These are phyloP conservation scores for Sipha maydis DNA, from an alignment of 2,888 invertebrate species.

Conservation along the genomic window DNA sequence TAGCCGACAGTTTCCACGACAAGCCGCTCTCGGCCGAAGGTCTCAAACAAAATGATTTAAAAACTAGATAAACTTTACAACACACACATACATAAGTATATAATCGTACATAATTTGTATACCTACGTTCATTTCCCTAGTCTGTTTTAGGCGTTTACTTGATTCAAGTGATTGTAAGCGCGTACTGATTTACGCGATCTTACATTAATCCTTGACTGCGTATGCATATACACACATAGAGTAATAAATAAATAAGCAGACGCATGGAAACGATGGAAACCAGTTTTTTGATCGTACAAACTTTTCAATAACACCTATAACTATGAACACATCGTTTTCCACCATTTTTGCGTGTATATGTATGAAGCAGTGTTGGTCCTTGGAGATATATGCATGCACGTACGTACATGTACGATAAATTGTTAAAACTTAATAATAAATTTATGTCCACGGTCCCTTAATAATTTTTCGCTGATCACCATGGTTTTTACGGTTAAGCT, in stretches of 20 bases:
- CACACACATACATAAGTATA: background rate
- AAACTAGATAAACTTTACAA: background rate
- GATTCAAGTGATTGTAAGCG: constrained; percentile 9
- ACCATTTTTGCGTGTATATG: background rate
- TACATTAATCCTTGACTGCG: constrained; percentile 34
- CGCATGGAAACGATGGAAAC: background rate
- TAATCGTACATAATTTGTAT: background rate
- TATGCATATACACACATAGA: background rate
- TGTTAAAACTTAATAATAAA: background rate
- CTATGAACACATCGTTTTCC: background rate
- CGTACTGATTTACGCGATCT: background rate
- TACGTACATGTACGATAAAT: no score
- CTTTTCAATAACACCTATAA: background rate
- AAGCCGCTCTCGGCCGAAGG: background rate
- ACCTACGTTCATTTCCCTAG: background rate
- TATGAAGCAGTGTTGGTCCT: background rate
- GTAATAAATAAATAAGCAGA: background rate
- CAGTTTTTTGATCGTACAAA: background rate
- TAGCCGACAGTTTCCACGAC: background rate
- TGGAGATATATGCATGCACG: background rate
- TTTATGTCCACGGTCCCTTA: no score
- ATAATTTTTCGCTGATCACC: no score
- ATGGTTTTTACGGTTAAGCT: no score
- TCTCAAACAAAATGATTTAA: constrained; percentile 19
- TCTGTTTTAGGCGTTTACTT: constrained; percentile 20